Base-by-base conservation (phyloP, 92 coral and sea anemone species). In the Muricea muricata region DNA sequence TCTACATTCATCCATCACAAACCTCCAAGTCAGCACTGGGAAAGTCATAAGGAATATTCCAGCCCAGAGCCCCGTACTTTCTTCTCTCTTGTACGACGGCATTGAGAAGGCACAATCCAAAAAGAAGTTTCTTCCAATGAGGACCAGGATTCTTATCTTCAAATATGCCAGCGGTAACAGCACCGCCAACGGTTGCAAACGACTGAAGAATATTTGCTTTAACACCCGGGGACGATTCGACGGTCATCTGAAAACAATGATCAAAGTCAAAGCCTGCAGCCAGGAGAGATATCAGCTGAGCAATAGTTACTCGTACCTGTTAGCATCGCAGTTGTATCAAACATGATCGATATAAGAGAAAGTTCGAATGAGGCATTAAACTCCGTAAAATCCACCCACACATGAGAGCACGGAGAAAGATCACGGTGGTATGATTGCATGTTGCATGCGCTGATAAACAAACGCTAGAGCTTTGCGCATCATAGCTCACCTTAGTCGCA, bases 11-110 rank as follows among this genome's bases (percentile, higher is more conserved):
- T n/a, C n/a, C n/a, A n/a, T n/a, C n/a, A 45, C 60, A 4, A 78
- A 96, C 99, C 99, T 96, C 99, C 23, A 96, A 86, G 78, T 96
- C 99, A 18, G 99, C 90, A 42, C 95, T 83, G 0, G 99, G 84
- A 76, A 96, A 96, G 77, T 94, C 98, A 78, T 96, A 96, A 63
- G 98, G 97, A 56, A 93, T 94, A 77, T 96, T 96, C 99, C 99
- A 96, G 17, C 99, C 99, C 68, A 96, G 79, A 31, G 99, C 93
- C 30, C 94, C 94, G 52, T 94, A 96, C 79, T 92, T 92, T 85
- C 92, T 96, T 32, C 99, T 80, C 69, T 96, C 99, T 68, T 96
- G 99, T 24, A 94, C 96, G 46, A 96, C 91, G 4, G 99, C 94
- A 56, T 96, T 96, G 79, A 96, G 93, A 73, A 93, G 88, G 85